phyloP scores from a whole-genome alignment of 2,797 vertebrate species.

The Notoglanidium macrostoma region DNA sequence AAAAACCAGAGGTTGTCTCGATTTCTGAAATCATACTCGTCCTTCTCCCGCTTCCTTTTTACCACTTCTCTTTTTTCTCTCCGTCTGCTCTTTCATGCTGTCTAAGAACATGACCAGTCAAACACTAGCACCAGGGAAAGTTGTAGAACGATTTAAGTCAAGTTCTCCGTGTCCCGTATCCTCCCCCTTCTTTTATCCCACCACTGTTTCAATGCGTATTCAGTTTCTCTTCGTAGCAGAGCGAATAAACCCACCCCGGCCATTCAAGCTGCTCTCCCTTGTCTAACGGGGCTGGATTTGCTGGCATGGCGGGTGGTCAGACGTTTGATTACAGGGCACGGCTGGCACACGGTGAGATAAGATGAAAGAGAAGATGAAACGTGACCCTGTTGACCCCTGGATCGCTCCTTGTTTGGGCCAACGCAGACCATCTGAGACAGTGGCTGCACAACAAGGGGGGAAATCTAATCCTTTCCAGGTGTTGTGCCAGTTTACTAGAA shows the following conservation, averaged over 20 bases:
- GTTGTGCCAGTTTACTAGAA: constrained; percentile 69
- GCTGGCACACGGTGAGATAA: constrained; percentile 58
- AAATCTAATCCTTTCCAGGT: constrained; percentile 81
- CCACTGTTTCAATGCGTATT: background rate
- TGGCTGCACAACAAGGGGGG: constrained; percentile 65
- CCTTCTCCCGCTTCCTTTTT: background rate
- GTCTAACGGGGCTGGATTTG: constrained; percentile 71
- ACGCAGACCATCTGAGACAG: constrained; percentile 65
- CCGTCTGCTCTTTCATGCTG: background rate
- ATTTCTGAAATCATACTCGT: background rate
- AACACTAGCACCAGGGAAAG: constrained; percentile 13
- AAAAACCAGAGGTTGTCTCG: background rate
- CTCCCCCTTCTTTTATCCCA: constrained; percentile 44
- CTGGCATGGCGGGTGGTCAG: constrained; percentile 67
- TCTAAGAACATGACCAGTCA: background rate
- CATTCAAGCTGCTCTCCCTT: constrained; percentile 56
- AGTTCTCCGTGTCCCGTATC: background rate
- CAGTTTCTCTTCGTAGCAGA: constrained; percentile 48
- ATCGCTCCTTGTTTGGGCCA: constrained; percentile 52
- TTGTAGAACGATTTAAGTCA: background rate
- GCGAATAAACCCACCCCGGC: constrained; percentile 48
- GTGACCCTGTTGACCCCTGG: constrained; percentile 69
- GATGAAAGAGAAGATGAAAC: constrained; percentile 80
- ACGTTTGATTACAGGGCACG: constrained; percentile 72
- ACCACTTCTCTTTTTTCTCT: background rate